phyloP scores from a whole-genome alignment of 2,888 invertebrate genomes.

The Nomada lathburiana region DNA sequence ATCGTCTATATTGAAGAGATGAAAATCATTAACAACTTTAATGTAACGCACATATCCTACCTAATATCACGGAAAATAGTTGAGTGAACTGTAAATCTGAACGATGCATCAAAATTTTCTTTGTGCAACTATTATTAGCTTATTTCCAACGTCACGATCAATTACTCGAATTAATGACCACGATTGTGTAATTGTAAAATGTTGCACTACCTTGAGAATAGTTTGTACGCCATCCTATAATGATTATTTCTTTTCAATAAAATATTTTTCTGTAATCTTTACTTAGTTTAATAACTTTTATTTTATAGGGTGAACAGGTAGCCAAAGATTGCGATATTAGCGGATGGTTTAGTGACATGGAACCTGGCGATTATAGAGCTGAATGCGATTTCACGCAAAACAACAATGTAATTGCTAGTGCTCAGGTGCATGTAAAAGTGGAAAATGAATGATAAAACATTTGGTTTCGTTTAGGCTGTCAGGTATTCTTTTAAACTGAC shows the following conservation, averaged over 20 bases:
- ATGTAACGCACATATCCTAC: too few species aligned
- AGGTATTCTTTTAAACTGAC: not conserved
- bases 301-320: conserved; percentile 4
- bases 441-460: not conserved
- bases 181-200: too few species aligned
- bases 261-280: not conserved
- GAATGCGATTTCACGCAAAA: not conserved
- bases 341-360: not conserved
- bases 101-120: too few species aligned
- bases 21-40: too few species aligned
- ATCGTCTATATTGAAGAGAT: too few species aligned
- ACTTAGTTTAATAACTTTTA: not conserved
- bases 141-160: too few species aligned
- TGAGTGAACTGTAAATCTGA: too few species aligned
- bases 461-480: not conserved
- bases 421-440: not conserved
- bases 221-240: too few species aligned
- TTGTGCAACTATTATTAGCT: too few species aligned
- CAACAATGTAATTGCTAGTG: accelerated
- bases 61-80: too few species aligned
- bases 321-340: not conserved
- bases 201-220: too few species aligned
- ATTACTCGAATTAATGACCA: too few species aligned
- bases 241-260: not conserved
- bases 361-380: not conserved